Evolutionary conservation across 2,888 invertebrate genomes (phyloP).

Genomic region (Seladonia tumulorum): DNA sequence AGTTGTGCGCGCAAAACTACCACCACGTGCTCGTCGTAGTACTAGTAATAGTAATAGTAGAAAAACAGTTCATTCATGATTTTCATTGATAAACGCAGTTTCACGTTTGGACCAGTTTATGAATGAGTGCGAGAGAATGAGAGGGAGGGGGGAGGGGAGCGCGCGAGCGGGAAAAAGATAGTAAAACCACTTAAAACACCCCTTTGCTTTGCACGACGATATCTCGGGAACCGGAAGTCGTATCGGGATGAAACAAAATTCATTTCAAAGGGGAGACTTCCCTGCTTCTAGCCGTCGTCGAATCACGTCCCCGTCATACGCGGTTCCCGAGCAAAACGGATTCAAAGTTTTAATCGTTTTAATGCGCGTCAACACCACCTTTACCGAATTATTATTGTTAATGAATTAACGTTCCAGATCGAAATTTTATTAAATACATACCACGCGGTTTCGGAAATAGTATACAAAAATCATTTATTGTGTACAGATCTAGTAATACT

Average conservation of each 20-base stretch:
- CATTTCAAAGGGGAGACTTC: conserved; percentile 8
- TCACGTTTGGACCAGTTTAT: background rate
- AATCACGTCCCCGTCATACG: background rate
- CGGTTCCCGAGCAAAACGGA: background rate
- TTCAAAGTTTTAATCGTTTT: background rate
- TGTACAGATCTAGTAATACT: too few species aligned
- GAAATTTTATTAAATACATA: background rate
- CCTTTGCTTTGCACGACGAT: background rate
- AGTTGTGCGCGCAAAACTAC: background rate
- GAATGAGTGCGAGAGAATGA: background rate
- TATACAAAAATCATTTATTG: background rate
- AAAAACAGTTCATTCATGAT: background rate
- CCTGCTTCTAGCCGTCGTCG: background rate
- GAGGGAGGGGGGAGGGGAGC: background rate
- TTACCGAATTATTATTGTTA: background rate
- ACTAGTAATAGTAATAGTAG: background rate
- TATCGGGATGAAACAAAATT: conserved; percentile 6
- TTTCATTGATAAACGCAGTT: background rate
- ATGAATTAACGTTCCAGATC: background rate
- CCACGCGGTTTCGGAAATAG: background rate
- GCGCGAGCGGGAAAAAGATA: background rate
- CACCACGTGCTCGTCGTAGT: background rate
- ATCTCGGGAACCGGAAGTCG: conserved; percentile 7
- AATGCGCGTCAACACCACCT: background rate
- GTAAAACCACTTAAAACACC: conserved; percentile 3